Conservation (phyloP, 2,113 vertebrate genomes). For the Leucoraja erinaceus region DNA sequence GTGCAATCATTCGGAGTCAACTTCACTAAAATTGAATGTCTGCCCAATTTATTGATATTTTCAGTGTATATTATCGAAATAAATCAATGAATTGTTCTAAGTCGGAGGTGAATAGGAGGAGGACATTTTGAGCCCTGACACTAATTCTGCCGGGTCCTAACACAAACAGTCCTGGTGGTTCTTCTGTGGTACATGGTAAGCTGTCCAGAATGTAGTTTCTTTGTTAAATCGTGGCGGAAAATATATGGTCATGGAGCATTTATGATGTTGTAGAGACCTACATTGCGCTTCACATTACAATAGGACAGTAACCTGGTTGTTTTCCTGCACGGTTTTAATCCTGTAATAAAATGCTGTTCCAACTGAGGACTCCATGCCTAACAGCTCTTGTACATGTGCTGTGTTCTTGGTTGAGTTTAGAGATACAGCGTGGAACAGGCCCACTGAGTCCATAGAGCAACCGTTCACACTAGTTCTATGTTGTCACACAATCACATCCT, state of each 20-base stretch:
- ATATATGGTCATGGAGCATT: not conserved
- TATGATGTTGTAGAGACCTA: not conserved
- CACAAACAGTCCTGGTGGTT: not conserved
- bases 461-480: too few species aligned
- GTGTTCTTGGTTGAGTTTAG: not conserved
- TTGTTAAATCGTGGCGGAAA: not conserved
- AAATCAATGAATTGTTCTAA: not conserved
- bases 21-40: not conserved
- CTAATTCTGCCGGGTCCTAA: not conserved
- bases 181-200: not conserved
- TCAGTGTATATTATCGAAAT: not conserved
- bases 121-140: not conserved
- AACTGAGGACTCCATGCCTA: not conserved
- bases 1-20: not conserved
- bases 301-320: constrained; percentile 31
- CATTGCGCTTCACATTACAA: constrained; percentile 2
- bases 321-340: not conserved
- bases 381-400: not conserved
- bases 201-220: not conserved
- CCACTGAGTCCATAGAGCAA: too few species aligned
- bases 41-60: not conserved
- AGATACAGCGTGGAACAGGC: too few species aligned
- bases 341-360: constrained; percentile 29
- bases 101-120: too few species aligned
- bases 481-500: too few species aligned